Evolutionary conservation across 2,797 vertebrate species (phyloP), one percentile per base, ranked within the genome.

Genomic region (Chlorospingus flavigularis): DNA sequence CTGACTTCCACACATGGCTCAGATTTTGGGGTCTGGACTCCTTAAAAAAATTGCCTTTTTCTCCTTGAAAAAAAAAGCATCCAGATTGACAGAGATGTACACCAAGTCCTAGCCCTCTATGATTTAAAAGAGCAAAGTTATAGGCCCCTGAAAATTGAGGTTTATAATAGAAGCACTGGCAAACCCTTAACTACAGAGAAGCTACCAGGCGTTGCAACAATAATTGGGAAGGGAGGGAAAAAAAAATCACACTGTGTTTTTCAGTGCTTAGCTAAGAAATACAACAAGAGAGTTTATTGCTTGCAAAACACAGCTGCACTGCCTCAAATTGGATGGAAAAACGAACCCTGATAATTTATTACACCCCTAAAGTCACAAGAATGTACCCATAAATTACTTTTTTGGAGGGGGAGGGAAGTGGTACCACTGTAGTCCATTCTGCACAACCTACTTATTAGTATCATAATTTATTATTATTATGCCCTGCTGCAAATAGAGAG

Each of bases 201-300:
- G 96, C 95, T 90, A 85, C 95, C 78, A 91, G 96, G 89, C 86
- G 3, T 94, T 87, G 87, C 91, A 87, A 93, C 87, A 92, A 91
- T 96, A 97, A 97, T 92, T 92, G 94, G 95, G 91, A 96, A 96
- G 88, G 37, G 61, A 93, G 58, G 73, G 72, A 31, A 78, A 91
- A 94, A 94, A 94, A 91, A 97, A 94, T 86, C 95, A 77, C 86
- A 75, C 93, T 61, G 84, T 93, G 96, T 94, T 97, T 97, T 97
- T 96, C 97, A 95, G 98, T 97, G 98, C 98, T 98, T 98, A 97
- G 98, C 98, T 98, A 98, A 98, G 98, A 98, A 98, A 98, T 98
- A 98, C 98, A 98, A 98, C 97, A 97, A 98, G 97, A 97, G 88
- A 94, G 95, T 97, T 98, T 98, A 98, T 96, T 96, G 97, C 97